Percentiles rank a stretch among this genome's conserved stretches.
Conservation (phyloP, 1,140 invertebrate species). For the Wiebesia pumilae region DNA sequence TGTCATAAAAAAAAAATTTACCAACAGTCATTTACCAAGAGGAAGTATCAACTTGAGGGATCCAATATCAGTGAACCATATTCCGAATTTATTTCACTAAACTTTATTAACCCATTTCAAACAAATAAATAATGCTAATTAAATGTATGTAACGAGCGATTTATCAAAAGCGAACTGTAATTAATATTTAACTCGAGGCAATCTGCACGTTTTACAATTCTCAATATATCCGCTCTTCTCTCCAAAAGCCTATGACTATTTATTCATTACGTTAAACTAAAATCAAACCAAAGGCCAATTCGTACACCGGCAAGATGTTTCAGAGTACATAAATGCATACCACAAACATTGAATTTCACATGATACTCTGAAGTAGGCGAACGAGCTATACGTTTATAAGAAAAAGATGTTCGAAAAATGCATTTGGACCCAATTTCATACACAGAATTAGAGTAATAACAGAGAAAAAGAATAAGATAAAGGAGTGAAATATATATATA, state of each 20-base stretch:
- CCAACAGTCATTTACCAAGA: neutral
- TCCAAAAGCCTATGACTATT: neutral
- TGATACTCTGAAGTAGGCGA: neutral
- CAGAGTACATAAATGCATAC: slow-evolving; percentile 21
- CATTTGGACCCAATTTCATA: slow-evolving; percentile 42
- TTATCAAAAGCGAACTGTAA: neutral
- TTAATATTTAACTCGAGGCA: neutral
- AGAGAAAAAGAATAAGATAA: neutral
- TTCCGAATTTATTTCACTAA: neutral
- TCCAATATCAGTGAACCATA: neutral
- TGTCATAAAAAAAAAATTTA: neutral
- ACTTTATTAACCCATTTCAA: neutral
- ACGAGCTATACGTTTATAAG: neutral
- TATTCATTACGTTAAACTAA: slow-evolving; percentile 3
- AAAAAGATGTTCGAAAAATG: neutral
- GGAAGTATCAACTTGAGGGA: neutral
- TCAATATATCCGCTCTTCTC: slow-evolving; percentile 24
- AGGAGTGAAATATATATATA: neutral
- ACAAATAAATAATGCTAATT: neutral
- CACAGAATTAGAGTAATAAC: slow-evolving; percentile 49
- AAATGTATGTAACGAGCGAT: neutral
- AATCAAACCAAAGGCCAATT: slow-evolving; percentile 2
- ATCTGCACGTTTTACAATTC: neutral
- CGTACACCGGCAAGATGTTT: too few relatives aligned
- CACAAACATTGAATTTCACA: neutral